A percentile compares a stretch with the other conserved stretches of the same genome.
Evolutionary conservation across 2,113 vertebrate species (phyloP).

Genomic region (Mesocricetus auratus): DNA sequence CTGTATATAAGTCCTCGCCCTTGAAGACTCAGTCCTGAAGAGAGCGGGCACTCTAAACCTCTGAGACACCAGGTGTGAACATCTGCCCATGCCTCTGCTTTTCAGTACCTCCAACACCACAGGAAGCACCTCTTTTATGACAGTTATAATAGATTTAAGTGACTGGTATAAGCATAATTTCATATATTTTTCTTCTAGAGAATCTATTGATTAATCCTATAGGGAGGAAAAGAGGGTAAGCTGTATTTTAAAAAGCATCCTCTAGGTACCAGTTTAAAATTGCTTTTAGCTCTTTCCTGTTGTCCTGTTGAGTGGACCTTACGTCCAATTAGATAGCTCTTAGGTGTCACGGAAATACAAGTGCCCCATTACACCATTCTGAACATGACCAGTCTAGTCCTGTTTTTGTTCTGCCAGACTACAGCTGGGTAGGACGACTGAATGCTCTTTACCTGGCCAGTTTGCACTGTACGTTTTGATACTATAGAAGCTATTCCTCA

Average conservation of each 20-base stretch:
- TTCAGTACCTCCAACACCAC: background rate
- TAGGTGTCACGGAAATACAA: background rate
- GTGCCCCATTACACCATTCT: background rate
- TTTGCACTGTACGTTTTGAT: background rate
- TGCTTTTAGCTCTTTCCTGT: slow-evolving; percentile 13
- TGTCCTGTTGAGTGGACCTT: background rate
- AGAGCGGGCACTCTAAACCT: background rate
- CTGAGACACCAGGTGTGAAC: background rate
- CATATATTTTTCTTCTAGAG: background rate
- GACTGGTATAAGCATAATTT: background rate
- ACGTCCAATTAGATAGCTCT: background rate
- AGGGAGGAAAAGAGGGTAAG: background rate
- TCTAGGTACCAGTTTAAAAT: slow-evolving; percentile 7
- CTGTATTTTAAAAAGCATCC: background rate
- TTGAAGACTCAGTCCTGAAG: slow-evolving; percentile 24
- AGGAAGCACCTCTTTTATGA: background rate
- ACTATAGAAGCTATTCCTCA: too few relatives aligned
- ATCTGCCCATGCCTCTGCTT: background rate
- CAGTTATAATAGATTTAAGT: background rate
- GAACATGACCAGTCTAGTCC: background rate
- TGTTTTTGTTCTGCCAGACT: background rate
- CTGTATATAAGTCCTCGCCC: background rate
- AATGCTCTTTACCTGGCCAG: background rate
- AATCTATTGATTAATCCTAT: slow-evolving; percentile 2
- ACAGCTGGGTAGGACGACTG: background rate